Percentiles rank a stretch among this genome's conserved stretches.
These are phyloP conservation scores for Folsomia candida DNA, from an alignment of 2,888 invertebrate genomes.

Conservation along the genomic window DNA sequence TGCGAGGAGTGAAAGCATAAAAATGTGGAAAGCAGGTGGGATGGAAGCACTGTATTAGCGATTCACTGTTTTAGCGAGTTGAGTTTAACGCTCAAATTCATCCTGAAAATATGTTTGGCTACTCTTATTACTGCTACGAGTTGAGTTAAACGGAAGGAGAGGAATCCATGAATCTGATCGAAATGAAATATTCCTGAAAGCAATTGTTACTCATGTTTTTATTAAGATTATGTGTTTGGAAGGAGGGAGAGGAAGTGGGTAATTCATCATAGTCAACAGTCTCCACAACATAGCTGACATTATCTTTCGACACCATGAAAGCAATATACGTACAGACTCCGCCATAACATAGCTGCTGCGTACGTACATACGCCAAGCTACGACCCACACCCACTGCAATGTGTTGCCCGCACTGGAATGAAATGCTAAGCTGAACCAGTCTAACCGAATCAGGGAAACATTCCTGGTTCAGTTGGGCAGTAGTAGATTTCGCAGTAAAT, in stretches of 20 bases:
- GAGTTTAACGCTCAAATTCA: constrained; percentile 2
- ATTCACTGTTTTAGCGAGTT: not conserved
- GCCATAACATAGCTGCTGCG: too few species aligned
- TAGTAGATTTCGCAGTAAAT: not conserved
- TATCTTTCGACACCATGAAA: constrained; percentile 37
- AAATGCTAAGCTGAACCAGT: not conserved
- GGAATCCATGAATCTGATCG: not conserved
- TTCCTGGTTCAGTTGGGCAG: not conserved
- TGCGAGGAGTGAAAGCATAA: not conserved
- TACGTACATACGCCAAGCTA: too few species aligned
- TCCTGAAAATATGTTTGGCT: not conserved
- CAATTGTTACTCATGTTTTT: constrained; percentile 7
- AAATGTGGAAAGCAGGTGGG: not conserved
- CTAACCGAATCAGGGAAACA: too few species aligned
- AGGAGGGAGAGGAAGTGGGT: constrained; percentile 43
- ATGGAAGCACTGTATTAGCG: not conserved
- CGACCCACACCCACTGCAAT: not conserved
- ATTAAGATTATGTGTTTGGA: constrained; percentile 26
- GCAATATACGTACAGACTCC: too few species aligned
- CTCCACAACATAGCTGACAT: constrained; percentile 34
- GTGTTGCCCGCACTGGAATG: not conserved
- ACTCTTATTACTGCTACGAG: not conserved
- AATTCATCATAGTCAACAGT: constrained; percentile 51
- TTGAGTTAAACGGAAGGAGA: not conserved
- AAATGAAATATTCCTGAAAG: not conserved